These are phyloP conservation scores for Ancistrus triradiatus DNA, from an alignment of 2,113 vertebrate genomes.

Conservation along the genomic window DNA sequence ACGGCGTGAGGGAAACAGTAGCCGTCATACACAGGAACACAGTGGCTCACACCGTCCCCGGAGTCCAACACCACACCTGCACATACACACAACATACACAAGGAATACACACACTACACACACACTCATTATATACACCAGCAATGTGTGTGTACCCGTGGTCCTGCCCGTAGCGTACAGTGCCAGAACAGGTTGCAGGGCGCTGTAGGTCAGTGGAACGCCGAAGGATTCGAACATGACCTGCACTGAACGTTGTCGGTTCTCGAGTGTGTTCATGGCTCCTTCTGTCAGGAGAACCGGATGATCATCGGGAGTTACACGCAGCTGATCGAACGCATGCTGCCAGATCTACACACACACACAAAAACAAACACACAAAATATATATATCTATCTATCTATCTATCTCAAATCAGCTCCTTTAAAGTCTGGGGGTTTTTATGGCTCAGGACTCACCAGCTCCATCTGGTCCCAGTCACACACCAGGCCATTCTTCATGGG, in stretches of 20 bases:
- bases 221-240: constrained; percentile 69
- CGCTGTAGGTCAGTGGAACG: constrained; percentile 64
- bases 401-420: too few relatives aligned
- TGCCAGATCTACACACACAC: constrained; percentile 64
- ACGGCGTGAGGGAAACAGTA: constrained; percentile 68
- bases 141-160: constrained; percentile 54
- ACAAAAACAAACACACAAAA: neutral
- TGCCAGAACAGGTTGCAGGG: constrained; percentile 68
- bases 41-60: constrained; percentile 69
- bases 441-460: constrained; percentile 55
- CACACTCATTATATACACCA: too few relatives aligned
- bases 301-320: constrained; percentile 61
- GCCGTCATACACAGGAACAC: constrained; percentile 70
- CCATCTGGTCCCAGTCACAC: constrained; percentile 71
- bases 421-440: too few relatives aligned
- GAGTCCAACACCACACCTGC: constrained; percentile 72
- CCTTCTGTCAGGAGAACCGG: constrained; percentile 67
- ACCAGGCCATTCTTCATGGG: constrained; percentile 67
- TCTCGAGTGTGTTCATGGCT: constrained; percentile 58
- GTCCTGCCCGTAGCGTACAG: constrained; percentile 64
- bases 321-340: constrained; percentile 64
- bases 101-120: too few relatives aligned
- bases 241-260: constrained; percentile 63
- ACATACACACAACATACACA: too few relatives aligned
- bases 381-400: too few relatives aligned